A percentile compares a stretch with the other conserved stretches of the same genome.
These are phyloP conservation scores for Stenchaetothrips biformis DNA, from an alignment of 2,888 invertebrate species.

Conservation along the genomic window DNA sequence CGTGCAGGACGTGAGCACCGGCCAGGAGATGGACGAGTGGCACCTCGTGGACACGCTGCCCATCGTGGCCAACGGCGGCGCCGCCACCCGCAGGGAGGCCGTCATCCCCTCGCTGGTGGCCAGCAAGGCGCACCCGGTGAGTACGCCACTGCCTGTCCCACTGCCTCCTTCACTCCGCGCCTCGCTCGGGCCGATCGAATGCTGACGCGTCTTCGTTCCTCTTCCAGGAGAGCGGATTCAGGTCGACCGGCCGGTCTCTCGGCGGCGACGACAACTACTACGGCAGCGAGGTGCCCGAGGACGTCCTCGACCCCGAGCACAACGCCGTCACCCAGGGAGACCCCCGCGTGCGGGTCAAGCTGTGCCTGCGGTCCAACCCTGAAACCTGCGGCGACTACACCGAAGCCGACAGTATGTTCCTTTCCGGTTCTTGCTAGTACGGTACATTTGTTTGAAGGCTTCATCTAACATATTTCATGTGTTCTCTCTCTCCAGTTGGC, in stretches of 20 bases:
- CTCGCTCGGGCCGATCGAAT: neutral
- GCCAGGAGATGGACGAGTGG: slow-evolving; percentile 50
- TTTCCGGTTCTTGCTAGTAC: slow-evolving; percentile 17
- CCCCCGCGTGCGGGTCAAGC: slow-evolving; percentile 64
- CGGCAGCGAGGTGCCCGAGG: neutral
- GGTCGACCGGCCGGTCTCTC: slow-evolving; percentile 51
- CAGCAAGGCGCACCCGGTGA: neutral
- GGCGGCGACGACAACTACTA: slow-evolving; percentile 36
- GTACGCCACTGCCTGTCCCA: neutral
- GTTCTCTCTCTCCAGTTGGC: slow-evolving; percentile 57
- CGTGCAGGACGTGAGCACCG: slow-evolving; percentile 47
- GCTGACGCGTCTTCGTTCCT: neutral
- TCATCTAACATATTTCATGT: slow-evolving; percentile 34
- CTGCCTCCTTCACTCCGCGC: neutral
- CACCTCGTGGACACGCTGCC: slow-evolving; percentile 68
- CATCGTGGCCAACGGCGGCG: slow-evolving; percentile 43
- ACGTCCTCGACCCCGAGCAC: neutral
- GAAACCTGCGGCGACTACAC: slow-evolving; percentile 79
- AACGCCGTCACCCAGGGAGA: neutral
- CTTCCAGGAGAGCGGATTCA: slow-evolving; percentile 37
- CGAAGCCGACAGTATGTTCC: slow-evolving; percentile 73
- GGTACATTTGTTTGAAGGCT: slow-evolving; percentile 36
- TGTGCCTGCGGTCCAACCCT: slow-evolving; percentile 74
- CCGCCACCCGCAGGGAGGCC: slow-evolving; percentile 65
- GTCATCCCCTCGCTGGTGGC: slow-evolving; percentile 58